These are phyloP conservation scores for Hafferia zeledoni DNA, from an alignment of 2,797 vertebrate species.

Conservation along the genomic window DNA sequence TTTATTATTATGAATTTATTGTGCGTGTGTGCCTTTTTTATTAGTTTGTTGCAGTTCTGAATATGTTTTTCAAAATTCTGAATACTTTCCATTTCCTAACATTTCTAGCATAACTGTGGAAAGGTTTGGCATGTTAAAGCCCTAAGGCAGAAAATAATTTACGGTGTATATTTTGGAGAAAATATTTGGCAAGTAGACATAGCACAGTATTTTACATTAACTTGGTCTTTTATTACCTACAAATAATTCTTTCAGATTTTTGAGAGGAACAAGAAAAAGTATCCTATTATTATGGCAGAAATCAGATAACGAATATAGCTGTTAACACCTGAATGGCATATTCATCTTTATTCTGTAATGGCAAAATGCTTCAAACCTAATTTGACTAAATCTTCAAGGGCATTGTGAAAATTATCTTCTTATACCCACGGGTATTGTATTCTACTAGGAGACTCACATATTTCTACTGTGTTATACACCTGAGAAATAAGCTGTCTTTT, in stretches of 20 bases:
- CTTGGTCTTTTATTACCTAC: background rate
- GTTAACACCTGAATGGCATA: background rate
- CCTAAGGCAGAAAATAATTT: background rate
- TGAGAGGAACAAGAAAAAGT: background rate
- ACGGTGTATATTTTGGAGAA: background rate
- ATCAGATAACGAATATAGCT: background rate
- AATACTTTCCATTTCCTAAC: background rate
- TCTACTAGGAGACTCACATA: background rate
- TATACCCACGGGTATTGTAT: background rate
- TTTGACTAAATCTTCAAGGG: background rate
- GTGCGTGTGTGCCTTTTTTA: background rate
- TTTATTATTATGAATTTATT: background rate
- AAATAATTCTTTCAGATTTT: background rate
- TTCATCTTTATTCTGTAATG: background rate
- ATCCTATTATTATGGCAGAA: background rate
- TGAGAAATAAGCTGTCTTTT: background rate
- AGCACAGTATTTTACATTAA: background rate
- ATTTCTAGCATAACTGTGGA: background rate
- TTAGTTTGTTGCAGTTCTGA: background rate
- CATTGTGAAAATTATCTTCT: background rate
- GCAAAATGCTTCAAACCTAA: background rate
- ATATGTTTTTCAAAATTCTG: background rate
- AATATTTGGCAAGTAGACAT: background rate
- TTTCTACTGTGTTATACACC: background rate
- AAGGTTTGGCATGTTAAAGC: background rate